Conservation (phyloP, 2,888 invertebrate genomes). For the Chaetogeoica ovagalla region DNA sequence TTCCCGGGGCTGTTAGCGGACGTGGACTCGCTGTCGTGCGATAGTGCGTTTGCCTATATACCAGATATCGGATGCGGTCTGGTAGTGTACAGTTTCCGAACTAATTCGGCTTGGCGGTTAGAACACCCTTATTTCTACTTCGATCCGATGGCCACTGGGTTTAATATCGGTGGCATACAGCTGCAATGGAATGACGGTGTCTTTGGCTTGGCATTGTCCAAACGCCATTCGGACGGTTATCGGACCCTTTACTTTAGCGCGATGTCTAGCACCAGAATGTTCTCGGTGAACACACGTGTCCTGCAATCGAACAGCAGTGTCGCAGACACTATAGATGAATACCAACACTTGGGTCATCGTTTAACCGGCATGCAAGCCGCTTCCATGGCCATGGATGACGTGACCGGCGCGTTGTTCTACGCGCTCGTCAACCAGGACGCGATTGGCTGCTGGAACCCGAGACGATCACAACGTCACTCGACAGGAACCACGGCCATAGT, state of each 20-base stretch:
- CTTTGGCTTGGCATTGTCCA: conserved; percentile 76
- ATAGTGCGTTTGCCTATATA: conserved; percentile 78
- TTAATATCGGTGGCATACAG: conserved; percentile 64
- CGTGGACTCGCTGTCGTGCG: conserved; percentile 70
- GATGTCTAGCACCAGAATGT: conserved; percentile 76
- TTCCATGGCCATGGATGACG: conserved; percentile 64
- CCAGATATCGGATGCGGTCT: conserved; percentile 65
- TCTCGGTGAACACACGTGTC: conserved; percentile 75
- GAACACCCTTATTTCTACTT: conserved; percentile 79
- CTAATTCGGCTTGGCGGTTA: conserved; percentile 78
- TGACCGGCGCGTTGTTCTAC: conserved; percentile 73
- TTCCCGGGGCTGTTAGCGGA: conserved; percentile 87
- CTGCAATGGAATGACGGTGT: conserved; percentile 87
- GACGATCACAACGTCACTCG: conserved; percentile 63
- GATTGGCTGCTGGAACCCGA: conserved; percentile 80
- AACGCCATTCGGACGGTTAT: conserved; percentile 69
- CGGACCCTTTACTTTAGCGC: conserved; percentile 78
- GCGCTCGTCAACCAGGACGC: conserved; percentile 80
- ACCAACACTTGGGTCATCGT: conserved; percentile 61
- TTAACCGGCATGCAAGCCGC: conserved; percentile 66
- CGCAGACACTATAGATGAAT: conserved; percentile 72
- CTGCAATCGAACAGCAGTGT: conserved; percentile 71
- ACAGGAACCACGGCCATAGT: conserved; percentile 71
- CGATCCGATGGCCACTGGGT: conserved; percentile 67
- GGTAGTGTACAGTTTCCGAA: conserved; percentile 76